Percentiles rank a stretch among this genome's conserved stretches.
Conservation (phyloP, 1,140 invertebrate species). For the Magallana ariakensis region DNA sequence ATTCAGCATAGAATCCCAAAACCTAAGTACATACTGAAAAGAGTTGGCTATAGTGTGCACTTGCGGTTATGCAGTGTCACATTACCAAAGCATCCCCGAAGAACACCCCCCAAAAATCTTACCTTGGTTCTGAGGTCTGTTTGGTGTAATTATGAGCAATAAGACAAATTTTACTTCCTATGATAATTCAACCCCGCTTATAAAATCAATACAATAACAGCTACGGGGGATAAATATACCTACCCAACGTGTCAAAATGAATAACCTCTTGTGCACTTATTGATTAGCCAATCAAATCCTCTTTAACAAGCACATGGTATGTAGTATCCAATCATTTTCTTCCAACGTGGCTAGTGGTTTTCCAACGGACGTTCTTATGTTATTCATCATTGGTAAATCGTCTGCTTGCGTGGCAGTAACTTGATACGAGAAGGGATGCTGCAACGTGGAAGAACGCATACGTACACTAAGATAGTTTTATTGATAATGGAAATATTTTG, state of each 20-base stretch:
- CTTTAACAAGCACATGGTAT: constrained; percentile 57
- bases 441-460: constrained; percentile 28
- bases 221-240: constrained; percentile 47
- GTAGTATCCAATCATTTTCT: constrained; percentile 63
- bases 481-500: too few relatives aligned
- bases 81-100: not conserved
- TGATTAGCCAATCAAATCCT: constrained; percentile 61
- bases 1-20: too few relatives aligned
- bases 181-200: constrained; percentile 19
- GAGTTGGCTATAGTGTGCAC: too few relatives aligned
- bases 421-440: not conserved
- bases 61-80: not conserved
- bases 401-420: constrained; percentile 56
- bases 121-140: constrained; percentile 1
- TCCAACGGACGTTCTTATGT: constrained; percentile 37
- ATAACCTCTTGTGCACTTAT: constrained; percentile 40
- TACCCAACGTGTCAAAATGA: constrained; percentile 48
- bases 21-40: too few relatives aligned
- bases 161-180: not conserved
- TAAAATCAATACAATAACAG: constrained; percentile 42
- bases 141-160: not conserved
- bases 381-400: constrained; percentile 47
- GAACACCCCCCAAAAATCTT: not conserved
- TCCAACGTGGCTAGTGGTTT: constrained; percentile 68
- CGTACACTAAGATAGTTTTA: not conserved